A percentile compares a stretch with the other conserved stretches of the same genome.
phyloP scores from a whole-genome alignment of 2,113 vertebrate species.

The Stegastes partitus region DNA sequence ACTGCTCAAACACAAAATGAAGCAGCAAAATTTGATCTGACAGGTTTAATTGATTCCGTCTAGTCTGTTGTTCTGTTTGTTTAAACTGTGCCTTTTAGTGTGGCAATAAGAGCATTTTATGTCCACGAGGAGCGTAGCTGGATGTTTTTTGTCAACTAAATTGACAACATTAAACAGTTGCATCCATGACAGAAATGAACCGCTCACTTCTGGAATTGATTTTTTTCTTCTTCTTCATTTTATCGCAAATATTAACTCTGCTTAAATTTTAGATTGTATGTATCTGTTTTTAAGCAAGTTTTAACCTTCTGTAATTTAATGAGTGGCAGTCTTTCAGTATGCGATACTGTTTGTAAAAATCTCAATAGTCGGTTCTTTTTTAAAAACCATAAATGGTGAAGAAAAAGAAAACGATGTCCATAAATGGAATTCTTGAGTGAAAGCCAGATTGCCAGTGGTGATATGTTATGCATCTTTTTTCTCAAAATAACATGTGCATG shows the following conservation, averaged over 20 bases:
- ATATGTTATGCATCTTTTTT: constrained; percentile 16
- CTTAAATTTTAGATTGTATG: constrained; percentile 7
- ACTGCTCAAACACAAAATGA: constrained; percentile 61
- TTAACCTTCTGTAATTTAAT: constrained; percentile 32
- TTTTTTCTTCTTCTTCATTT: constrained; percentile 29
- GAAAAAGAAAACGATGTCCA: neutral
- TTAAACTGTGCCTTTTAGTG: constrained; percentile 52
- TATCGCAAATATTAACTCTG: constrained; percentile 20
- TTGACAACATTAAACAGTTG: constrained; percentile 62
- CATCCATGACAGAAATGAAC: constrained; percentile 49
- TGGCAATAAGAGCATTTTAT: constrained; percentile 40
- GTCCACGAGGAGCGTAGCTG: constrained; percentile 36
- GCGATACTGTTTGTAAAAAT: neutral
- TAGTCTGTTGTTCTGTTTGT: constrained; percentile 56
- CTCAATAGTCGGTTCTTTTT: neutral
- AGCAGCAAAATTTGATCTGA: constrained; percentile 66
- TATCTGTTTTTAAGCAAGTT: constrained; percentile 18
- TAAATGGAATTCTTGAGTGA: constrained; percentile 15
- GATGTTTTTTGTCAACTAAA: constrained; percentile 51
- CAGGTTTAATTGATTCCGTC: constrained; percentile 70
- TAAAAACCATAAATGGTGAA: neutral
- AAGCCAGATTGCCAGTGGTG: constrained; percentile 7
- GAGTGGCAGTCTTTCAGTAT: neutral
- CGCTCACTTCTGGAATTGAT: constrained; percentile 36
- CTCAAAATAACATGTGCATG: constrained; percentile 57